Conservation (phyloP, 2,888 invertebrate genomes). For the Pheosia gnoma region DNA sequence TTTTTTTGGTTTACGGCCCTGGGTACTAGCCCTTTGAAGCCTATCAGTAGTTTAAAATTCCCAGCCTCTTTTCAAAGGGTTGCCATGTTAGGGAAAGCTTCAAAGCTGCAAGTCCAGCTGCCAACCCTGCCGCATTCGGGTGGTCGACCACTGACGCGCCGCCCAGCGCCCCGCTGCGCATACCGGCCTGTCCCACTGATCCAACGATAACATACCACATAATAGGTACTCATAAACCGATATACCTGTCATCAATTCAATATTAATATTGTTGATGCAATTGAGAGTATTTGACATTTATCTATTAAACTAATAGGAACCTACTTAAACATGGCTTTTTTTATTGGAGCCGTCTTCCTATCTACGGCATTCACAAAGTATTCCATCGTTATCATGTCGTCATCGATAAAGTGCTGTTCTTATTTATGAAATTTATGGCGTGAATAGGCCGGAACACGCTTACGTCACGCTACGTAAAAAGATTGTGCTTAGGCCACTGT, state of each 20-base stretch:
- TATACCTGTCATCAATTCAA: slow-evolving; percentile 39
- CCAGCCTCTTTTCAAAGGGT: neutral
- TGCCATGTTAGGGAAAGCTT: slow-evolving; percentile 2
- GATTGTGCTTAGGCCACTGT: too few species aligned
- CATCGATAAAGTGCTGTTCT: too few species aligned
- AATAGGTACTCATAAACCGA: slow-evolving; percentile 39
- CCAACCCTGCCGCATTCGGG: slow-evolving; percentile 54
- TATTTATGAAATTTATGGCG: too few species aligned
- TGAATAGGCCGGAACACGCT: too few species aligned
- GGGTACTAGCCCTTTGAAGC: too few species aligned
- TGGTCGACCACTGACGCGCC: slow-evolving; percentile 59
- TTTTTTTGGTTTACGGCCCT: too few species aligned
- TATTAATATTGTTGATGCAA: slow-evolving; percentile 9
- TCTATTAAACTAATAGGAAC: neutral
- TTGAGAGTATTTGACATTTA: slow-evolving; percentile 3
- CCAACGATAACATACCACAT: slow-evolving; percentile 28
- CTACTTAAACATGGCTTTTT: too few species aligned
- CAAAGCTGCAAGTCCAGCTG: slow-evolving; percentile 26
- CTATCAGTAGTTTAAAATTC: neutral
- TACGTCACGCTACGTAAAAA: too few species aligned
- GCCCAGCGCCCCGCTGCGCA: slow-evolving; percentile 62
- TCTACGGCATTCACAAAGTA: too few species aligned
- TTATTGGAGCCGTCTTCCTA: too few species aligned
- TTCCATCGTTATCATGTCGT: too few species aligned
- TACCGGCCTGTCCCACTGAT: slow-evolving; percentile 56